These are phyloP conservation scores for Esox niger DNA, from an alignment of 2,113 vertebrate genomes.

Conservation along the genomic window DNA sequence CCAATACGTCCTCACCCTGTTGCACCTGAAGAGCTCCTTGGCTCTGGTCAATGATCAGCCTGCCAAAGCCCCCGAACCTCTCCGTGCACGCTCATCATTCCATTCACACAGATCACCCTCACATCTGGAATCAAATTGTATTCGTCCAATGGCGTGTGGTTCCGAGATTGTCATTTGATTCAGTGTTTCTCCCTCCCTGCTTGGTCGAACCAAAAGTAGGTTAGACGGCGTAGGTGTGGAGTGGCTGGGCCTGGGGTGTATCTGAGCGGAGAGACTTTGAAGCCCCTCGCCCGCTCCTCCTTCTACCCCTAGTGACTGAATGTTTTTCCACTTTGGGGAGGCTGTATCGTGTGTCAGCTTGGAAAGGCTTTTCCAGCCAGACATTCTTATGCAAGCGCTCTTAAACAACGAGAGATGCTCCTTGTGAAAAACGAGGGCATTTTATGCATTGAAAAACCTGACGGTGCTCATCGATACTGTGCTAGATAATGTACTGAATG, in stretches of 20 bases:
- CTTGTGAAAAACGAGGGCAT: not conserved
- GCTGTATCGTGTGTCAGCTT: constrained; percentile 40
- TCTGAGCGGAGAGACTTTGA: too few relatives aligned
- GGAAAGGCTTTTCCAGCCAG: constrained; percentile 51
- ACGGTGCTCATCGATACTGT: not conserved
- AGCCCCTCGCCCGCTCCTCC: constrained; percentile 38
- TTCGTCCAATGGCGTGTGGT: constrained; percentile 53
- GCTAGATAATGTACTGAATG: not conserved
- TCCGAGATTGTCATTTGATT: constrained; percentile 45
- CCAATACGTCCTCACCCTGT: constrained; percentile 38
- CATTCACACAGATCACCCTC: constrained; percentile 37
- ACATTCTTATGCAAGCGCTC: constrained; percentile 58
- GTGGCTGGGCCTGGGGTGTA: constrained; percentile 34
- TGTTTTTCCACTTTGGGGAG: constrained; percentile 43
- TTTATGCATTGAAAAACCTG: constrained; percentile 2
- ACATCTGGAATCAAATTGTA: constrained; percentile 67
- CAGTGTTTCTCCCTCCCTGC: constrained; percentile 27
- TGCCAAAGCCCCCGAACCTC: constrained; percentile 29
- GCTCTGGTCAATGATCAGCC: constrained; percentile 20
- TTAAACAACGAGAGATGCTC: constrained; percentile 48
- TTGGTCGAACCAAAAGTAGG: constrained; percentile 42
- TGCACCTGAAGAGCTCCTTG: constrained; percentile 43
- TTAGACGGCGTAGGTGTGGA: constrained; percentile 47
- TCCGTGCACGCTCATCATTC: constrained; percentile 24
- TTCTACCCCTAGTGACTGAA: constrained; percentile 32